Evolutionary conservation across 53 echinoderm and acorn worm species (phyloP).

Genomic region (Temnopleurus reevesii): DNA sequence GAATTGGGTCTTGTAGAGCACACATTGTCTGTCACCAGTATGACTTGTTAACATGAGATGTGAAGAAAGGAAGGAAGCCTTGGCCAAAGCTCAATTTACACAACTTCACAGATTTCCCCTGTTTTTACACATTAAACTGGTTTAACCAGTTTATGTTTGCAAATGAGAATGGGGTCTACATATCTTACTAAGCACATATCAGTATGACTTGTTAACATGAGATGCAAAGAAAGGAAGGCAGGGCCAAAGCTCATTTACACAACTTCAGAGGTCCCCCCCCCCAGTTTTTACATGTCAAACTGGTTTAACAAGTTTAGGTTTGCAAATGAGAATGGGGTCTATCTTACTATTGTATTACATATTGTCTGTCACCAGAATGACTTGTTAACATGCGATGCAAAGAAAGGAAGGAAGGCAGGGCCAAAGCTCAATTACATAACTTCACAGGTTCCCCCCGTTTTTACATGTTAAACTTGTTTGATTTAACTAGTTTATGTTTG

Average conservation of each 20-base stretch:
- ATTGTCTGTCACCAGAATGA: background rate
- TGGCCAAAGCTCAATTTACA: background rate
- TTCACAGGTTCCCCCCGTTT: background rate
- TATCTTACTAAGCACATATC: no score
- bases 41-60: background rate
- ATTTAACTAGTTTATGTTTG: no score
- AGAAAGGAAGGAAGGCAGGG: background rate
- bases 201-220: background rate
- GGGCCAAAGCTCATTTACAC: slow-evolving; percentile 1
- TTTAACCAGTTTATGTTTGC: no score
- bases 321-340: no score
- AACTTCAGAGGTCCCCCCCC: background rate
- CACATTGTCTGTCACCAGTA: background rate
- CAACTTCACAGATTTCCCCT: background rate
- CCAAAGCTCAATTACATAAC: slow-evolving; percentile 15
- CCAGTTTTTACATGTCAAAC: no score
- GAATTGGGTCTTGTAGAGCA: no score
- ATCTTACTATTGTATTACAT: no score
- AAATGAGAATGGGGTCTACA: no score
- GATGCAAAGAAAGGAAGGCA: background rate
- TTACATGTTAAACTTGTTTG: no score
- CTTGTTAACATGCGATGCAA: background rate
- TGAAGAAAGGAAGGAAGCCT: background rate
- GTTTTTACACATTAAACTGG: no score
- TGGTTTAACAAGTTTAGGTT: no score